Percentiles rank a stretch among this genome's conserved stretches.
phyloP scores from a whole-genome alignment of 1,140 invertebrate species.

The Ericerus pela region DNA sequence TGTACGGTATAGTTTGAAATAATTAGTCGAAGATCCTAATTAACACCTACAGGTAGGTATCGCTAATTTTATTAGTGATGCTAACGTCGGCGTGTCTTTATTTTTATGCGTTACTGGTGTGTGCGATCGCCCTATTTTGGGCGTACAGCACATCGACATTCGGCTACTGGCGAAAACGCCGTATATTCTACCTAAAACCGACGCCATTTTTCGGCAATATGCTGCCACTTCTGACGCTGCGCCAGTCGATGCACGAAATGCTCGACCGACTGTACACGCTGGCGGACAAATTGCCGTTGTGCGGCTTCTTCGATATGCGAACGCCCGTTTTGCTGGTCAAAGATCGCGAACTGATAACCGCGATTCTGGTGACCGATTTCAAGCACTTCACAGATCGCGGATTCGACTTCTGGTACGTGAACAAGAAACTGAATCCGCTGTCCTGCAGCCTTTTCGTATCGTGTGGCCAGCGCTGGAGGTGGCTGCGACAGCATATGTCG shows the following conservation, averaged over 20 bases:
- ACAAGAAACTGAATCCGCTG: slow-evolving; percentile 35
- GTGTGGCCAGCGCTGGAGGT: slow-evolving; percentile 40
- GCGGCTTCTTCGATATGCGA: slow-evolving; percentile 19
- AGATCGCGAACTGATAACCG: slow-evolving; percentile 34
- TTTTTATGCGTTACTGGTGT: neutral
- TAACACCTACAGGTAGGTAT: no score
- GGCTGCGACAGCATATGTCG: slow-evolving; percentile 41
- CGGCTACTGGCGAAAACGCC: slow-evolving; percentile 17
- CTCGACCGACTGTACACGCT: neutral
- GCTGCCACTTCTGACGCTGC: neutral
- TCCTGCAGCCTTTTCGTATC: slow-evolving; percentile 35
- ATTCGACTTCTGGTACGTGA: slow-evolving; percentile 31
- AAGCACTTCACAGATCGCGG: slow-evolving; percentile 36
- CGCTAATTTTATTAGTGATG: no score
- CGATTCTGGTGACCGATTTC: slow-evolving; percentile 41
- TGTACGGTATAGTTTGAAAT: no score
- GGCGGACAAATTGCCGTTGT: neutral
- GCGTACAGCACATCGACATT: neutral
- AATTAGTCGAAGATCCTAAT: no score
- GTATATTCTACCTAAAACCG: slow-evolving; percentile 14
- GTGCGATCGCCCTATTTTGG: neutral
- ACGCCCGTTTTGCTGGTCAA: slow-evolving; percentile 19
- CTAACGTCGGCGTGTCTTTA: neutral
- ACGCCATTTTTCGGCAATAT: slow-evolving; percentile 19
- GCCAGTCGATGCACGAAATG: neutral